A percentile compares a stretch with the other conserved stretches of the same genome.
These are phyloP conservation scores for Pseudeuparius sepicola DNA, from an alignment of 2,888 invertebrate species.

Conservation along the genomic window DNA sequence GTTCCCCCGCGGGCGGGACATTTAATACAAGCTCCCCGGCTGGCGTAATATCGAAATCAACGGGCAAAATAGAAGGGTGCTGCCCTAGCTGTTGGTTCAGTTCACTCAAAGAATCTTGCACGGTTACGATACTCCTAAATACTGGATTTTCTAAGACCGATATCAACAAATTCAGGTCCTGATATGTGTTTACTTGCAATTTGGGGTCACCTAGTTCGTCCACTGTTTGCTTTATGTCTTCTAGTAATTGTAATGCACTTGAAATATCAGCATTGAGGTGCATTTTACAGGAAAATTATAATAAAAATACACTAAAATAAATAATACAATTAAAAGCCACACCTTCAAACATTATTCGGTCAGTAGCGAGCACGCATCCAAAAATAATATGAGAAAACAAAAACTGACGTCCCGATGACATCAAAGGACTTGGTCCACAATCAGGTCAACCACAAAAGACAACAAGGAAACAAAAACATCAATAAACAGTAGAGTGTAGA, in stretches of 20 bases:
- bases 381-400: no score
- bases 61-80: conserved; percentile 86
- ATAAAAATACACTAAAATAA: conserved; percentile 7
- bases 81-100: conserved; percentile 77
- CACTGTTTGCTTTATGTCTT: conserved; percentile 77
- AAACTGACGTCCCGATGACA: no score
- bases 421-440: no score
- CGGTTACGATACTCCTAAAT: conserved; percentile 78
- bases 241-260: conserved; percentile 78
- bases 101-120: conserved; percentile 84
- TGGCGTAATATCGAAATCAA: conserved; percentile 85
- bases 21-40: conserved; percentile 58
- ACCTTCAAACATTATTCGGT: no score
- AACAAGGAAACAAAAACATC: no score
- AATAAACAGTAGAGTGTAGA: no score
- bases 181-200: conserved; percentile 60
- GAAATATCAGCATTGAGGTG: conserved; percentile 66
- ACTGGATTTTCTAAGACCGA: conserved; percentile 84
- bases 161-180: conserved; percentile 74
- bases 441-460: no score
- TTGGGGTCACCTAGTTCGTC: conserved; percentile 78
- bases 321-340: no score
- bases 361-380: no score
- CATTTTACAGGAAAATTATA: conserved; percentile 36
- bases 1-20: conserved; percentile 48